Base-by-base conservation (phyloP, 2,797 vertebrate genomes). In the Chelon labrosus region DNA sequence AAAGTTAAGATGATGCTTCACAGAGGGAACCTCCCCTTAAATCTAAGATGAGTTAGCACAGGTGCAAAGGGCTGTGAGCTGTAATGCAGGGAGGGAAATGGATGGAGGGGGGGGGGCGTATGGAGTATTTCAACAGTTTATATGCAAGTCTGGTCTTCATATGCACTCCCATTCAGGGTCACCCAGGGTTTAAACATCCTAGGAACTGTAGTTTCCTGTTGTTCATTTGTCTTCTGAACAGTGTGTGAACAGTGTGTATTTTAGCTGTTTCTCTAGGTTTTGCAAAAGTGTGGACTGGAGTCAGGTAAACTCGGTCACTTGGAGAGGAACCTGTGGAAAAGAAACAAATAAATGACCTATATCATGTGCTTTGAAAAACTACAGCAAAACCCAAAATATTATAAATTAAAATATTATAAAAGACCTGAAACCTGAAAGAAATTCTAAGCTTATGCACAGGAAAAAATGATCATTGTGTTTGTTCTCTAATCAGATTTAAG, bases 101-200 rank as follows among this genome's bases (percentile, higher is more conserved):
- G 22, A 65, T 54, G 38, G 20, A 70, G 10, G 76, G 31, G 20
- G 38, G 27, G n/a, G 54, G 69, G 0, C 5, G 49, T 16, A 14
- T 52, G 22, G 46, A 39, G 3, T 67, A 89, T 73, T 73, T 86
- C 88, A n/a, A n/a, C n/a, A n/a, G n/a, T 88, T 63, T 88, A 64
- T 9, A 14, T 73, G 47, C 70, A 75, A 5, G 6, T 76, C 19
- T 65, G 2, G 35, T 12, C 53, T 60, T 41, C 17, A 80, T 57
- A 41, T 60, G 14, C 14, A 64, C 8, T 39, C 5, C 52, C n/a
- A n/a, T n/a, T n/a, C n/a, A n/a, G n/a, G n/a, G n/a, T n/a, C n/a
- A n/a, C n/a, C n/a, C n/a, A n/a, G n/a, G n/a, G 5, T 62, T 27
- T 37, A 87, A 52, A 65, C 85, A 64, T 27, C 88, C 88, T 56